phyloP scores from a whole-genome alignment of 2,888 invertebrate genomes.

The Caenorhabditis afra region DNA sequence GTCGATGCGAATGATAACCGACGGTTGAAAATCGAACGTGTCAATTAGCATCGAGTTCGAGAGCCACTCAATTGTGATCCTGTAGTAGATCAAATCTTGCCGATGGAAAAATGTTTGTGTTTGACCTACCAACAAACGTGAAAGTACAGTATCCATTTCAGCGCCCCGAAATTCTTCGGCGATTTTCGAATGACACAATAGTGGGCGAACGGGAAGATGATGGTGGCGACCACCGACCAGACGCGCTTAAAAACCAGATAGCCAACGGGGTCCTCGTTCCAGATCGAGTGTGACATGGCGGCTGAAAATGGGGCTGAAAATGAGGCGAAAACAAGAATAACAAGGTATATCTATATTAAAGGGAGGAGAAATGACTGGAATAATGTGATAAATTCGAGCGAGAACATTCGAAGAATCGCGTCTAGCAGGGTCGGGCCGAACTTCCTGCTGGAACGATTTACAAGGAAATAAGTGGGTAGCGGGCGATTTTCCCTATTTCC shows the following conservation, averaged over 20 bases:
- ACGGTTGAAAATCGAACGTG: slow-evolving; percentile 28
- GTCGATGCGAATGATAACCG: slow-evolving; percentile 21
- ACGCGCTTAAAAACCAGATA: slow-evolving; percentile 26
- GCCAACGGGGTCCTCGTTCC: slow-evolving; percentile 36
- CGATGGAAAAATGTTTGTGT: too few relatives aligned
- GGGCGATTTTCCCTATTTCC: too few relatives aligned
- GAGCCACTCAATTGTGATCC: slow-evolving; percentile 37
- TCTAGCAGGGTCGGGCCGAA: too few relatives aligned
- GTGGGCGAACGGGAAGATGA: slow-evolving; percentile 25
- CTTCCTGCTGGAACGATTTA: too few relatives aligned
- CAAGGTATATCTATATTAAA: too few relatives aligned
- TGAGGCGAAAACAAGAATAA: too few relatives aligned
- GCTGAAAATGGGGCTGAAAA: too few relatives aligned
- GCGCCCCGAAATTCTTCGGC: slow-evolving; percentile 22
- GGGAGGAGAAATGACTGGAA: too few relatives aligned
- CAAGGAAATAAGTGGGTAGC: too few relatives aligned
- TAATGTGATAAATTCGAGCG: too few relatives aligned
- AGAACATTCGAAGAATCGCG: too few relatives aligned
- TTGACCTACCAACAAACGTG: slow-evolving; percentile 19
- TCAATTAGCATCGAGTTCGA: slow-evolving; percentile 20
- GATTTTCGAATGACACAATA: slow-evolving; percentile 36
- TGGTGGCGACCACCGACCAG: slow-evolving; percentile 7
- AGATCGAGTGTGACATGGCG: slow-evolving; percentile 31
- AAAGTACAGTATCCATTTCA: slow-evolving; percentile 31
- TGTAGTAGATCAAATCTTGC: not conserved